These are phyloP conservation scores for Microplitis deprimator DNA, from an alignment of 2,888 invertebrate genomes.

Conservation along the genomic window DNA sequence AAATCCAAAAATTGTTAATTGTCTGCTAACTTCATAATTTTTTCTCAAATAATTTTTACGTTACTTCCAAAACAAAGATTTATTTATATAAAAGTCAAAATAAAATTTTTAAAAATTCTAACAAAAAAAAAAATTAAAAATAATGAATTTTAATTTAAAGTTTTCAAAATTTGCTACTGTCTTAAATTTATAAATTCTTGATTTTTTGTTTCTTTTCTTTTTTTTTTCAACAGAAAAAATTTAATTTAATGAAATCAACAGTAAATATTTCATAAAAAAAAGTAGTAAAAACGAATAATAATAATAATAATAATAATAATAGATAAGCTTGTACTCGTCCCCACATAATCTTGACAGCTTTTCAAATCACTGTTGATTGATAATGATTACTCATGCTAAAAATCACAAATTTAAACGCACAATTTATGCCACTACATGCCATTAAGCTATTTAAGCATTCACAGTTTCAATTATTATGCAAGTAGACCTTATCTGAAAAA, in stretches of 20 bases:
- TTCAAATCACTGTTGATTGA: constrained; percentile 18
- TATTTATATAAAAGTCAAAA: too few species aligned
- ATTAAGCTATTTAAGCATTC: not conserved
- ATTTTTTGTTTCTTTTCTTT: too few species aligned
- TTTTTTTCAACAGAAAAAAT: too few species aligned
- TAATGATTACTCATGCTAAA: constrained; percentile 16
- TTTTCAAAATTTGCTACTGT: too few species aligned
- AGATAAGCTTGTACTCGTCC: not conserved
- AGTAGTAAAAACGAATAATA: not conserved
- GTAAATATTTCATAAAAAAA: not conserved
- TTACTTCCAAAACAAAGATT: too few species aligned
- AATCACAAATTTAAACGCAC: constrained; percentile 7
- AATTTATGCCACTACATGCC: constrained; percentile 21
- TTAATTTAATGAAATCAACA: not conserved
- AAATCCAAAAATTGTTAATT: too few species aligned
- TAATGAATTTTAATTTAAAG: not conserved
- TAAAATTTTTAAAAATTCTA: not conserved
- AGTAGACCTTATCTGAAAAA: not conserved
- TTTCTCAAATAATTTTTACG: too few species aligned
- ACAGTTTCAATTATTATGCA: not conserved
- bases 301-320: constrained; percentile 23
- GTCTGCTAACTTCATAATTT: too few species aligned
- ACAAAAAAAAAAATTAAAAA: not conserved
- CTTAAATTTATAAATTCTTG: too few species aligned
- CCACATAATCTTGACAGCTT: not conserved